phyloP scores from a whole-genome alignment of 1,140 invertebrate genomes.

The Brachionus rubens region DNA sequence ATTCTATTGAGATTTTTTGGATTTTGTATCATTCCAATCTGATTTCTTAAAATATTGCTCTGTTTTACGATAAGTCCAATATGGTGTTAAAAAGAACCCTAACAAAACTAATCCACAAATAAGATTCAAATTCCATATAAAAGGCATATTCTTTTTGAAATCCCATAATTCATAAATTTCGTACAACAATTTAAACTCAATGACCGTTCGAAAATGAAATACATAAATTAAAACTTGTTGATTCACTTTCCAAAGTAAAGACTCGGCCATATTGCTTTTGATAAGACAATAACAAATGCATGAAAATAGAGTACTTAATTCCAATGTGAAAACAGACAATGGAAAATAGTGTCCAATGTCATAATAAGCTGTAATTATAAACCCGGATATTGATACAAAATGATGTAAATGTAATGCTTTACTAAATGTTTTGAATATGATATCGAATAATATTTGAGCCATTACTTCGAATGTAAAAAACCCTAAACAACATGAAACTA shows the following conservation, averaged over 20 bases:
- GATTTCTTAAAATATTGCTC: slow-evolving; percentile 51
- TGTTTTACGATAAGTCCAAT: slow-evolving; percentile 58
- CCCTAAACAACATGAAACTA: slow-evolving; percentile 52
- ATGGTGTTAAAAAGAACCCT: slow-evolving; percentile 55
- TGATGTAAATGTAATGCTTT: slow-evolving; percentile 54
- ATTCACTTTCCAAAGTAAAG: slow-evolving; percentile 54
- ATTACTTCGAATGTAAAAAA: slow-evolving; percentile 56
- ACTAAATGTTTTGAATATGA: slow-evolving; percentile 51
- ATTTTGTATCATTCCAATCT: slow-evolving; percentile 24
- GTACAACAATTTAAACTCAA: slow-evolving; percentile 54
- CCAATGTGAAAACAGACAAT: slow-evolving; percentile 52
- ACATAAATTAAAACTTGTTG: slow-evolving; percentile 55
- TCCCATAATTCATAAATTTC: slow-evolving; percentile 52
- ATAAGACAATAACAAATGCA: slow-evolving; percentile 54
- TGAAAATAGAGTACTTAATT: slow-evolving; percentile 56
- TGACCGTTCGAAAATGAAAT: slow-evolving; percentile 54
- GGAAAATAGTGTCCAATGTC: slow-evolving; percentile 52
- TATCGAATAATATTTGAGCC: slow-evolving; percentile 52
- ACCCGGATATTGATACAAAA: slow-evolving; percentile 53
- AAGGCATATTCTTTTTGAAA: slow-evolving; percentile 51
- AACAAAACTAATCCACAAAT: slow-evolving; percentile 52
- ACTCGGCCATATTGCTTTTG: slow-evolving; percentile 52
- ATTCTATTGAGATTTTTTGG: slow-evolving; percentile 33
- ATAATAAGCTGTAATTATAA: slow-evolving; percentile 48
- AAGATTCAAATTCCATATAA: slow-evolving; percentile 50